phyloP scores from a whole-genome alignment of 92 coral and sea anemone genomes.

The Pocillopora meandrina region DNA sequence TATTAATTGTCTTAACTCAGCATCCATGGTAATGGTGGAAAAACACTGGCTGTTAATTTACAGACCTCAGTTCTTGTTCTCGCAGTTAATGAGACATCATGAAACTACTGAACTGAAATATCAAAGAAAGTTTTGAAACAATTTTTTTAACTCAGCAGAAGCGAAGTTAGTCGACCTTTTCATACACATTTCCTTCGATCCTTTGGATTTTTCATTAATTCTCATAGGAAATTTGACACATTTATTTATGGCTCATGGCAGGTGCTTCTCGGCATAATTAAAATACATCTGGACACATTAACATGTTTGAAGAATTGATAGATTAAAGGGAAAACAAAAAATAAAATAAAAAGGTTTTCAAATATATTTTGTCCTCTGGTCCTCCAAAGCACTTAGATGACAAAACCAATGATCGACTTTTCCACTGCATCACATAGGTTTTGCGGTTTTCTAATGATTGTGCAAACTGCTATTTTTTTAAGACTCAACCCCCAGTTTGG shows the following conservation, averaged over 20 bases:
- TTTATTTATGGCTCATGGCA: background rate
- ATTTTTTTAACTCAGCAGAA: background rate
- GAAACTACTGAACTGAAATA: background rate
- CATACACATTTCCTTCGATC: background rate
- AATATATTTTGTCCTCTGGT: background rate
- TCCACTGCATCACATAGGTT: too few species aligned
- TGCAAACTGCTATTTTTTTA: too few species aligned
- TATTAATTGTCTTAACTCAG: constrained; percentile 35
- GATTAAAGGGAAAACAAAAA: background rate
- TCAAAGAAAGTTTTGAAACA: background rate
- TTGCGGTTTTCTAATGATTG: too few species aligned
- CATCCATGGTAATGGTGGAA: constrained; percentile 20
- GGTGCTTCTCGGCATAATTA: background rate
- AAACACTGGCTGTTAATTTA: constrained; percentile 12
- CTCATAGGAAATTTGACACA: background rate
- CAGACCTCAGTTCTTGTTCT: background rate
- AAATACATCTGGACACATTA: background rate
- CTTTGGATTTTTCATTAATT: background rate
- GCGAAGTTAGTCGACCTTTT: background rate
- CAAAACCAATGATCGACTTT: too few species aligned
- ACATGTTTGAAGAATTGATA: background rate
- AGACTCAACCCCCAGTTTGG: too few species aligned
- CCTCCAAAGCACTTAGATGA: too few species aligned
- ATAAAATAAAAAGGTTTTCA: background rate
- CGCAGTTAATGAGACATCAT: background rate